Evolutionary conservation across 2,113 vertebrate genomes (phyloP).

Genomic region (Pteropus alecto): DNA sequence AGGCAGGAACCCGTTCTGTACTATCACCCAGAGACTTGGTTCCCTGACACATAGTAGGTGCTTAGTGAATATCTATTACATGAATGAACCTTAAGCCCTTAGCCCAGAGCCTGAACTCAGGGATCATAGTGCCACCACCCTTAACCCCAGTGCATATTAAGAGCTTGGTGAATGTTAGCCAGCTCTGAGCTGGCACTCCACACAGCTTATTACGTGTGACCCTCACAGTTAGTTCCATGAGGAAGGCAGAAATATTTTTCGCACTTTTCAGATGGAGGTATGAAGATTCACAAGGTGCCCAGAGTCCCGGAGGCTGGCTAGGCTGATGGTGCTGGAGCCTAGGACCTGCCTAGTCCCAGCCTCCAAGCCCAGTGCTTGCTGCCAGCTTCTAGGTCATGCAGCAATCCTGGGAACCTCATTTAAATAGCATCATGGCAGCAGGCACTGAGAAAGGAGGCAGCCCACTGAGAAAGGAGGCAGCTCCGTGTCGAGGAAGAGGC

Average conservation of each 20-base stretch:
- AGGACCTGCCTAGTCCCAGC: not conserved
- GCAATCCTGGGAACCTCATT: not conserved
- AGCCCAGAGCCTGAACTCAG: rapidly evolving
- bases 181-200: not conserved
- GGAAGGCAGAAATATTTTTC: not conserved
- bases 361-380: not conserved
- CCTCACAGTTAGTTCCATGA: not conserved
- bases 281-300: not conserved
- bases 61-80: not conserved
- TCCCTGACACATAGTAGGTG: not conserved
- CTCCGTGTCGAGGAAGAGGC: not conserved
- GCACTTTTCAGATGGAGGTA: not conserved
- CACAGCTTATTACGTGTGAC: not conserved
- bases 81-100: not conserved
- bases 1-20: not conserved
- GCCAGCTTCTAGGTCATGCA: not conserved
- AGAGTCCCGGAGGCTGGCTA: not conserved
- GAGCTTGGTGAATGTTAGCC: too few species aligned
- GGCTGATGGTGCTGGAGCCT: not conserved
- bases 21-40: not conserved
- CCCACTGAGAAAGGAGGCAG: not conserved
- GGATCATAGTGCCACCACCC: too few species aligned
- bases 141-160: rapidly evolving
- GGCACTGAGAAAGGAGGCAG: not conserved
- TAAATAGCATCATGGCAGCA: not conserved